Percentiles rank a stretch among this genome's conserved stretches.
Evolutionary conservation across 2,888 invertebrate genomes (phyloP).

Genomic region (Agrochola lota): DNA sequence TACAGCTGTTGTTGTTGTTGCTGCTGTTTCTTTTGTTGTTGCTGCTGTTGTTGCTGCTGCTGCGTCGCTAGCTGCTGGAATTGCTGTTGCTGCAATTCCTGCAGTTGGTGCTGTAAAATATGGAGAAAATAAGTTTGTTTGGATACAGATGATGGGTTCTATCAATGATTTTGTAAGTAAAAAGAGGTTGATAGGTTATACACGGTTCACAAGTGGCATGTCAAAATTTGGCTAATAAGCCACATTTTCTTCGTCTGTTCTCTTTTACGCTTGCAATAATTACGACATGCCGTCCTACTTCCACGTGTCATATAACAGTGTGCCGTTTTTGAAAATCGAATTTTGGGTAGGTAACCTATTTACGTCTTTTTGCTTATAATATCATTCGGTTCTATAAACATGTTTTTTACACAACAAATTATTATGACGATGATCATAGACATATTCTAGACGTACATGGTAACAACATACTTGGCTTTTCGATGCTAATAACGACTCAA

Average conservation of each 20-base stretch:
- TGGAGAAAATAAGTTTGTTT: slow-evolving; percentile 60
- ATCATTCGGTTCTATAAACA: slow-evolving; percentile 5
- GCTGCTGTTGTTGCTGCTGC: slow-evolving; percentile 78
- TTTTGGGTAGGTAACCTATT: too few species aligned
- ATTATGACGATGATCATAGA: slow-evolving; percentile 21
- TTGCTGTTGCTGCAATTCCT: slow-evolving; percentile 80
- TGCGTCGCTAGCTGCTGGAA: slow-evolving; percentile 75
- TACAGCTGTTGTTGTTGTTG: slow-evolving; percentile 78
- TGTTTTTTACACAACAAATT: slow-evolving; percentile 33
- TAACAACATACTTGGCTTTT: slow-evolving; percentile 37
- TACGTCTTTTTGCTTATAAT: too few species aligned
- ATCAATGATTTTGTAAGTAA: too few species aligned
- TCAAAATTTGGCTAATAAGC: too few species aligned
- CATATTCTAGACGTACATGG: slow-evolving; percentile 48
- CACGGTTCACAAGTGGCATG: too few species aligned
- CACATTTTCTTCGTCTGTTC: too few species aligned
- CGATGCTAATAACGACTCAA: slow-evolving; percentile 27
- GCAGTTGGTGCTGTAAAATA: slow-evolving; percentile 77
- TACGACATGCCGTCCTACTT: too few species aligned
- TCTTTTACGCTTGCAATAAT: too few species aligned
- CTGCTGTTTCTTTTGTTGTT: slow-evolving; percentile 76
- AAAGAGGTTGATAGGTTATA: too few species aligned
- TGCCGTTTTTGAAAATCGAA: too few species aligned
- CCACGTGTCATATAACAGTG: too few species aligned
- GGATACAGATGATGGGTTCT: background rate